Base-by-base conservation (phyloP, 2,888 invertebrate species). In the Amblyjoppa proteus region DNA sequence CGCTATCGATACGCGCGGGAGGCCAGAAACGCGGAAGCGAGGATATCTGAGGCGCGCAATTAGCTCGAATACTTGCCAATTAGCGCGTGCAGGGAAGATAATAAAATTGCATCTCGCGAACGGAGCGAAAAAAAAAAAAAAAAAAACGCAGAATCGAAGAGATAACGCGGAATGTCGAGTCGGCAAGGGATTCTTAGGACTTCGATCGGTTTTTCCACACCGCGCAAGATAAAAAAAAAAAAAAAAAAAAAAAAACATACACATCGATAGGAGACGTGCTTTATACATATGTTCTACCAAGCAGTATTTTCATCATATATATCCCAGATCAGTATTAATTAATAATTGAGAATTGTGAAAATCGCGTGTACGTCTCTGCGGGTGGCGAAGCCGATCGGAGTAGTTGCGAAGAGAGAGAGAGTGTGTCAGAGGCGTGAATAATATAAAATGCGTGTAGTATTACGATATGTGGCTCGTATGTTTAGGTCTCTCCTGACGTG, bases 311-410 rank as follows among this genome's bases (percentile, higher is more conserved):
- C 78, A 84, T 81, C 74, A 16, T 81, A 80, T 81, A 80, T 80
- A 82, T 81, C 74, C 61, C 81, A 61, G 41, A 84, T 84, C 84
- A 78, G 84, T 84, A 84, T 84, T 84, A 84, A 77, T 84, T 81
- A 74, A 64, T 81, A 53, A 81, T 81, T 81, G 81, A 81, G 68
- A 78, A 84, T 81, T 81, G 61, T 74, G 77, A 61, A 74, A 76
- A 77, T 84, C 41, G 77, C 41, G 58, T 51, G 80, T 69, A 73
- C 51, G 69, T 73, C 51, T 81, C 64, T 41, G 49, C 49, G 78
- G 16, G 71, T 58, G 80, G 56, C 34, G 41, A 68, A 69, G 38
- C 34, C 13, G 51, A 75, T 70, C 74, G 45, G 45, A 79, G 69
- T 78, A 16, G 38, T 51, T 56, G 25, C 7, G 53, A 25, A 73